Percentiles rank a stretch among this genome's conserved stretches.
These are phyloP conservation scores for Arnoldichthys spilopterus DNA, from an alignment of 2,797 vertebrate genomes.

Conservation along the genomic window DNA sequence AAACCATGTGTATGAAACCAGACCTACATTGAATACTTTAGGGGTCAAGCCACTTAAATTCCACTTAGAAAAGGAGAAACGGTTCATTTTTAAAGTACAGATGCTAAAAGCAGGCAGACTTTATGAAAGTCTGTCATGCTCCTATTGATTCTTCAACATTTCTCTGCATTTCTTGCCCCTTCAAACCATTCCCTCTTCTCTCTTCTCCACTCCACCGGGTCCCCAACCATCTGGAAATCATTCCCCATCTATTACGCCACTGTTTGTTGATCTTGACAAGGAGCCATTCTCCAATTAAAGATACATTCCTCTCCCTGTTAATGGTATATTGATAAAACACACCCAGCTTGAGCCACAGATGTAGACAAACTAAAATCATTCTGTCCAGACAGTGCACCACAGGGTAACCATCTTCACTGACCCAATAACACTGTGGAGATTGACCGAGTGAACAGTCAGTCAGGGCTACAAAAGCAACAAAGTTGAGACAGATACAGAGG, in stretches of 20 bases:
- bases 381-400: background rate
- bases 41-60: background rate
- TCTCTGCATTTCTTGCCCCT: constrained; percentile 36
- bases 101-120: background rate
- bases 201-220: constrained; percentile 21
- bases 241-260: constrained; percentile 55
- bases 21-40: background rate
- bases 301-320: constrained; percentile 49
- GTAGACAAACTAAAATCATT: constrained; percentile 4
- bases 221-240: constrained; percentile 58
- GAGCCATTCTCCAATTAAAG: constrained; percentile 56
- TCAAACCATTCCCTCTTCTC: constrained; percentile 30
- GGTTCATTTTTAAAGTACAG: background rate
- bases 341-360: constrained; percentile 8
- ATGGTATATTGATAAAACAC: constrained; percentile 50
- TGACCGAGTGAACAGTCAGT: background rate
- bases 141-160: constrained; percentile 10
- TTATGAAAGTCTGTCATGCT: constrained; percentile 2
- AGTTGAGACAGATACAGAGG: background rate
- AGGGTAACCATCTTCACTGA: background rate
- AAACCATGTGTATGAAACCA: constrained; percentile 1
- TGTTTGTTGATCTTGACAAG: constrained; percentile 63
- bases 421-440: background rate
- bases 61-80: background rate
- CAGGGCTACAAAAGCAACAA: background rate